These are phyloP conservation scores for Pycnonotus jocosus DNA, from an alignment of 2,113 vertebrate species.

Conservation along the genomic window DNA sequence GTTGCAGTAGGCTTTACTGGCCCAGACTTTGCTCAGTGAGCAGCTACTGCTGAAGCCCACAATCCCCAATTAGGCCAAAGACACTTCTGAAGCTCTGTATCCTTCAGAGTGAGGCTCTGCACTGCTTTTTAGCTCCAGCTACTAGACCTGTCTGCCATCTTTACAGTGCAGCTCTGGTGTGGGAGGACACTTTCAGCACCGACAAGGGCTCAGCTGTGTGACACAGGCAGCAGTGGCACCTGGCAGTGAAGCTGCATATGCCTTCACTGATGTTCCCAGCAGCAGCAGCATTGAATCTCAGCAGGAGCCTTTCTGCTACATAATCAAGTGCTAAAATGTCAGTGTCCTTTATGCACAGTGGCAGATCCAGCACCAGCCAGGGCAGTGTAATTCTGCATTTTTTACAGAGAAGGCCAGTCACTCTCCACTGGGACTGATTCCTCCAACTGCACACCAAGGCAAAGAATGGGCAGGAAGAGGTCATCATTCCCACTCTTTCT, in stretches of 20 bases:
- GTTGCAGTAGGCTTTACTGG: not conserved
- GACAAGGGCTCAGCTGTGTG: not conserved
- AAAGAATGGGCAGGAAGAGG: not conserved
- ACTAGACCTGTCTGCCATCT: not conserved
- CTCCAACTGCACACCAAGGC: not conserved
- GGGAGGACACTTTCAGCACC: not conserved
- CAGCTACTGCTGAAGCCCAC: not conserved
- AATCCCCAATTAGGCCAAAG: not conserved
- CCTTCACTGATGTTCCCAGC: not conserved
- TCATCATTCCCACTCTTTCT: not conserved
- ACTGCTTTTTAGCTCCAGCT: not conserved
- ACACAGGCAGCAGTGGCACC: not conserved
- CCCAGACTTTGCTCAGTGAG: not conserved
- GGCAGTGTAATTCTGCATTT: not conserved
- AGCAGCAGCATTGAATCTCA: not conserved
- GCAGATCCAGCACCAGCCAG: not conserved
- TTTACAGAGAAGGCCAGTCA: not conserved
- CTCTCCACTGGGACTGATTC: not conserved
- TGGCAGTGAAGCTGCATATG: not conserved
- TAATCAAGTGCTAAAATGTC: not conserved
- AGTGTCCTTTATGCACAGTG: not conserved
- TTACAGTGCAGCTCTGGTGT: not conserved
- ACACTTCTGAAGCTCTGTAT: not conserved
- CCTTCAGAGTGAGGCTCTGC: not conserved
- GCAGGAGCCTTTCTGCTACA: not conserved